Conservation (phyloP, 30 jellyfish, hydroid and myxozoan species). For the Clytia hemisphaerica region DNA sequence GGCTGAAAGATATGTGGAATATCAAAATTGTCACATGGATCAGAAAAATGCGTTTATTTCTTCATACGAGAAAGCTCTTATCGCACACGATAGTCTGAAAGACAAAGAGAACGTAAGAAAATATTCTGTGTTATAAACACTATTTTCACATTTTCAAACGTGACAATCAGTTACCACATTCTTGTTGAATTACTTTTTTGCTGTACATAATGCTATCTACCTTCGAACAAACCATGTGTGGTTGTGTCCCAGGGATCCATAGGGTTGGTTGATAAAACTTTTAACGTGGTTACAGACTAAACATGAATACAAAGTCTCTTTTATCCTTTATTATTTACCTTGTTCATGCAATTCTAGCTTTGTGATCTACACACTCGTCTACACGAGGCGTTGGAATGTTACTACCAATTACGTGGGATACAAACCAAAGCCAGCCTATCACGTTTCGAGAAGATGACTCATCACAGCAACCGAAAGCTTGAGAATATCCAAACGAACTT, state of each 20-base stretch:
- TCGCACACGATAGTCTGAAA: no score
- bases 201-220: no score
- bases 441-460: slow-evolving; percentile 48
- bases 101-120: no score
- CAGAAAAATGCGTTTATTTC: slow-evolving; percentile 36
- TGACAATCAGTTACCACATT: no score
- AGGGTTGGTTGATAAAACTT: background rate
- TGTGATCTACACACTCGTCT: slow-evolving; percentile 63
- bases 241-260: background rate
- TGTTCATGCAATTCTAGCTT: no score
- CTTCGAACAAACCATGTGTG: no score
- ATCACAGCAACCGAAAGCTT: slow-evolving; percentile 46
- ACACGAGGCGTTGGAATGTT: slow-evolving; percentile 74
- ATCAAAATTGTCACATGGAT: slow-evolving; percentile 28
- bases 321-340: background rate
- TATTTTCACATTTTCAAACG: no score
- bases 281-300: background rate
- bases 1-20: background rate
- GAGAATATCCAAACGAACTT: slow-evolving; percentile 27
- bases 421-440: slow-evolving; percentile 66
- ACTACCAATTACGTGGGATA: slow-evolving; percentile 74
- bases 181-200: no score
- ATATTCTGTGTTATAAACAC: no score
- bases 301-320: no score
- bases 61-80: slow-evolving; percentile 46